A percentile compares a stretch with the other conserved stretches of the same genome.
These are phyloP conservation scores for Cebidichthys violaceus DNA, from an alignment of 2,113 vertebrate species.

Conservation along the genomic window DNA sequence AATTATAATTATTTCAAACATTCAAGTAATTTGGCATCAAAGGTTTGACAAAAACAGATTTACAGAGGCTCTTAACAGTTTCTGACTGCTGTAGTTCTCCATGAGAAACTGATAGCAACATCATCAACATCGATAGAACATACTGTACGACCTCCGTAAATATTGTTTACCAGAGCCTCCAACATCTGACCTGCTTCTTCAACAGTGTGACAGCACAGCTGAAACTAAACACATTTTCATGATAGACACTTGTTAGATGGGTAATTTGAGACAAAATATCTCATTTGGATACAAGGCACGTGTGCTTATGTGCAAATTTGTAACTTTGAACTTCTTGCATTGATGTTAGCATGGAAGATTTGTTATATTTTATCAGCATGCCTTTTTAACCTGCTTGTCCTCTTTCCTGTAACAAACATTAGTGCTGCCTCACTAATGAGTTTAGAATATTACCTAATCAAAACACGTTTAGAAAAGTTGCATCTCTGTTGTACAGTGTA, in stretches of 20 bases:
- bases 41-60: neutral
- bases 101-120: neutral
- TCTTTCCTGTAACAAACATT: neutral
- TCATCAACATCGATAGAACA: neutral
- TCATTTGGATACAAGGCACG: too few species aligned
- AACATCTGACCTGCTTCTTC: neutral
- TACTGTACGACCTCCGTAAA: neutral
- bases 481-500: neutral
- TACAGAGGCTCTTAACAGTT: neutral
- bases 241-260: neutral
- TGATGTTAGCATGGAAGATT: too few species aligned
- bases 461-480: neutral
- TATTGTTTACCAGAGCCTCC: neutral
- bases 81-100: neutral
- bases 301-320: too few species aligned
- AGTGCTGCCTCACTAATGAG: neutral
- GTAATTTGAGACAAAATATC: too few species aligned
- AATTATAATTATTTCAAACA: neutral
- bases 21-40: neutral
- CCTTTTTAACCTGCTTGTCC: neutral
- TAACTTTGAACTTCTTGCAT: too few species aligned
- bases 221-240: neutral
- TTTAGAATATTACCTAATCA: neutral
- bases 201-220: neutral
- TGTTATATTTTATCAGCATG: too few species aligned